Evolutionary conservation across 2,113 vertebrate genomes (phyloP), one percentile per base, ranked within the genome.

Genomic region (Hymenochirus boettgeri): DNA sequence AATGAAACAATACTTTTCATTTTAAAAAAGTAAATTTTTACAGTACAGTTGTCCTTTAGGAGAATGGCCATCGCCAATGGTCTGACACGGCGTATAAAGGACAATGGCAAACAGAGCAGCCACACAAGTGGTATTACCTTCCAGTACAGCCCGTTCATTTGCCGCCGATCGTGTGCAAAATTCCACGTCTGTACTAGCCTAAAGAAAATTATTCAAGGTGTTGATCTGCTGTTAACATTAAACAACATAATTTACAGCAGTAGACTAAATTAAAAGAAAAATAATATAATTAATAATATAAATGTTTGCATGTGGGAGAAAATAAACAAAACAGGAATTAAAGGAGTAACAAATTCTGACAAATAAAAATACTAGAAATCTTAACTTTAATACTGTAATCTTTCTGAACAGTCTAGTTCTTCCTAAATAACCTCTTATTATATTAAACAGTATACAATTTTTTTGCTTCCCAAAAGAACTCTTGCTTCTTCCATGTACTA

Each of bases 351-450:
- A 67, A 66, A 69, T 77, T 73, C 77, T 77, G 85, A 73, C 72
- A 82, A 79, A 85, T 77, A 74, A 50, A 70, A 74, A 56, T 10
- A 39, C 77, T 74, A 86, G 71, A 80, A 80, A 78, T 74, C 76
- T 81, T 74, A 27, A 25, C 79, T 62, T 1, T 85, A 88, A 87
- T 83, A 89, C 81, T 82, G 84, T 87, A 85, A 83, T 82, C 76
- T 77, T 79, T 74, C 83, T 85, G n/a, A 59, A 85, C 79, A 82
- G 81, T 82, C 84, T 74, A 78, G 83, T 84, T 82, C 69, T 82
- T 78, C 78, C 75, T 86, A 89, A 86, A 84, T 85, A 86, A 78
- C 63, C 75, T 77, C 62, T 82, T 80, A 83, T 83, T 83, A 83
- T 76, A 83, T 83, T 83, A 83, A 79, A 85, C 79, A 86, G 74